A percentile compares a stretch with the other conserved stretches of the same genome.
phyloP scores from a whole-genome alignment of 2,888 invertebrate genomes.

The Trachelus tabidus region DNA sequence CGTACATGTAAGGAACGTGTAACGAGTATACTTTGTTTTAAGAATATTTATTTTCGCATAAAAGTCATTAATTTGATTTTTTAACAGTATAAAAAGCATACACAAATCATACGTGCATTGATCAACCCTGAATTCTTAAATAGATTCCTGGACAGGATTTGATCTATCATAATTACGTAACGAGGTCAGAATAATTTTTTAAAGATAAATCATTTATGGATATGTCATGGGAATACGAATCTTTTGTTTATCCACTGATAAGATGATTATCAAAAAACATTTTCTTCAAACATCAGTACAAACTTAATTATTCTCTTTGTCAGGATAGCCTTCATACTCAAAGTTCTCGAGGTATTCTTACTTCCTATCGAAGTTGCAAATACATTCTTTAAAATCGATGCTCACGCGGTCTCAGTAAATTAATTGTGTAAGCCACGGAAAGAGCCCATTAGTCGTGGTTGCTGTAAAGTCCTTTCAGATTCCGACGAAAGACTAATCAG shows the following conservation, averaged over 20 bases:
- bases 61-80: not conserved
- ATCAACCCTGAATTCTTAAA: not conserved
- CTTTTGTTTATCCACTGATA: too few species aligned
- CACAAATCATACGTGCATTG: not conserved
- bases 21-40: not conserved
- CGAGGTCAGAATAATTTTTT: not conserved
- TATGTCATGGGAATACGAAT: too few species aligned
- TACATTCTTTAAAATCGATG: too few species aligned
- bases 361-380: too few species aligned
- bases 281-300: too few species aligned
- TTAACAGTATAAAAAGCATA: not conserved
- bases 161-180: not conserved
- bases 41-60: not conserved
- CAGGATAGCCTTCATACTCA: too few species aligned
- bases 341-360: too few species aligned
- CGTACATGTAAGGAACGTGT: not conserved
- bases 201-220: not conserved
- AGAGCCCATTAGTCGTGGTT: not conserved
- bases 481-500: conserved; percentile 35
- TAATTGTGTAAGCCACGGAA: too few species aligned
- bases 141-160: not conserved
- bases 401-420: too few species aligned
- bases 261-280: too few species aligned
- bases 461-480: not conserved
- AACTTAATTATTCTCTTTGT: too few species aligned